phyloP scores from a whole-genome alignment of 2,113 vertebrate species.

The Chloroceryle aenea region DNA sequence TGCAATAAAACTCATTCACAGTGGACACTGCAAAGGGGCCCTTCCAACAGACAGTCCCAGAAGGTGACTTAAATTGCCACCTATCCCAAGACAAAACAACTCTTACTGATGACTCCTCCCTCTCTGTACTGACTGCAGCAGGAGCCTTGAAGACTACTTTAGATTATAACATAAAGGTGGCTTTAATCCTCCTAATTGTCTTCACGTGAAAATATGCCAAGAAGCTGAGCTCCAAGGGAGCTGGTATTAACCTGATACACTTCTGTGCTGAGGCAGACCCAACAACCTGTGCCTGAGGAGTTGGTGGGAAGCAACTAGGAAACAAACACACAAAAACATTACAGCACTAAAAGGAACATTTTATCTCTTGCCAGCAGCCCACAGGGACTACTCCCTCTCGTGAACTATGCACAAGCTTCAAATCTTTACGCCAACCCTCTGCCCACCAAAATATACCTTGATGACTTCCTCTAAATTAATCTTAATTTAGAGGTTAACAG shows the following conservation, averaged over 20 bases:
- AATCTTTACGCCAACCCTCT: neutral
- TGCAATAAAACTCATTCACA: neutral
- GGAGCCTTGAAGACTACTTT: neutral
- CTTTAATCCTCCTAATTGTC: neutral
- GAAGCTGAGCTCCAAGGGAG: neutral
- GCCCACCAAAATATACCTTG: neutral
- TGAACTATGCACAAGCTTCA: neutral
- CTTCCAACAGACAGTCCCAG: neutral
- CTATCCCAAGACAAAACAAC: neutral
- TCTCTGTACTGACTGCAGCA: neutral
- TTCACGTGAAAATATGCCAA: neutral
- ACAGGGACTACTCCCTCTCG: accelerated
- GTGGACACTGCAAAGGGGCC: accelerated
- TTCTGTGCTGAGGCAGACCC: neutral
- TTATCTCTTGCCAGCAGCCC: neutral
- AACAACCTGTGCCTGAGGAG: neutral
- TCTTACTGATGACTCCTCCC: neutral
- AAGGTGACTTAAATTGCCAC: neutral
- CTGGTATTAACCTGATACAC: neutral
- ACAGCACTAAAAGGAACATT: neutral
- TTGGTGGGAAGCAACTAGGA: neutral
- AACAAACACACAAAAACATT: neutral
- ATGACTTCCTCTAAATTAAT: neutral
- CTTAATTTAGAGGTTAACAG: neutral
- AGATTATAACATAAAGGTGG: neutral